phyloP scores from a whole-genome alignment of 2,888 invertebrate genomes.

The Ennomos fuscantarius region DNA sequence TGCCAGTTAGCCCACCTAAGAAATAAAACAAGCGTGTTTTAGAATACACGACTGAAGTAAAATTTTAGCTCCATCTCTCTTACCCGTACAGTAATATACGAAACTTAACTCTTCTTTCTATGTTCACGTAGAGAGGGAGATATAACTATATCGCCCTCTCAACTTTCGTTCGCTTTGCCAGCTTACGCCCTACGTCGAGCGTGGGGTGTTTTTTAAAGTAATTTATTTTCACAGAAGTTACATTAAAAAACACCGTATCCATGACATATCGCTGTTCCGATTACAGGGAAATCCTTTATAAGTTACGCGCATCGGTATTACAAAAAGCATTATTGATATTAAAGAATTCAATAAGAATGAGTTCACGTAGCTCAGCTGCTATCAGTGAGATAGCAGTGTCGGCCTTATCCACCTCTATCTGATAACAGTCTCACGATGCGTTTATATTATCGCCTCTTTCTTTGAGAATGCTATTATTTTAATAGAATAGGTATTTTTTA shows the following conservation, averaged over 20 bases:
- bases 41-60: too few relatives aligned
- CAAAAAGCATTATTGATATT: conserved; percentile 14
- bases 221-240: too few relatives aligned
- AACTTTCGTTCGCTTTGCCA: too few relatives aligned
- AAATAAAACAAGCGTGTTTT: too few relatives aligned
- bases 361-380: conserved; percentile 65
- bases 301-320: conserved; percentile 5
- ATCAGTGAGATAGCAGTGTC: conserved; percentile 68
- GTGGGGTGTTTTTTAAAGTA: too few relatives aligned
- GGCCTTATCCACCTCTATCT: conserved; percentile 72
- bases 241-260: background rate
- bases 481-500: conserved; percentile 24
- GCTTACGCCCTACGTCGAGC: too few relatives aligned
- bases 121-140: too few relatives aligned
- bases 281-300: conserved; percentile 13
- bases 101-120: too few relatives aligned
- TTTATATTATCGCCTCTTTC: conserved; percentile 39
- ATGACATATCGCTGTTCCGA: conserved; percentile 8
- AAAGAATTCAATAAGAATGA: conserved; percentile 55
- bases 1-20: conserved; percentile 25
- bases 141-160: too few relatives aligned
- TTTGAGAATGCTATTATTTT: conserved; percentile 41
- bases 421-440: conserved; percentile 55
- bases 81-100: too few relatives aligned
- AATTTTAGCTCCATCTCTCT: too few relatives aligned